Evolutionary conservation across 2,797 vertebrate species (phyloP), one percentile per base, ranked within the genome.

Genomic region (Coendou prehensilis): DNA sequence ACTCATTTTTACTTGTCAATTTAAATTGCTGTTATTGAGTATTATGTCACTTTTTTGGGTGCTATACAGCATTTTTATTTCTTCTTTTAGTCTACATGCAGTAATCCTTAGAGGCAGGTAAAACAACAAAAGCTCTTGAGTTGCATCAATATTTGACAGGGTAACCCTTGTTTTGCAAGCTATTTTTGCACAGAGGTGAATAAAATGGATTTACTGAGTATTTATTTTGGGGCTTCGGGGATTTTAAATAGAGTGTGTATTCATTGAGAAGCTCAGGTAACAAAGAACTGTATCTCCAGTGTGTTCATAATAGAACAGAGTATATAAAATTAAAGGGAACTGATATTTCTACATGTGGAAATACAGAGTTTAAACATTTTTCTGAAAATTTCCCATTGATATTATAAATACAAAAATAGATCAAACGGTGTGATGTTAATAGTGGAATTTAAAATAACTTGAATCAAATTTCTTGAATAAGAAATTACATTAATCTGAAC

Each of bases 221-320:
- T 97, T 92, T 96, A 92, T 86, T 95, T 97, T 50, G 13, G 61
- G 30, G 82, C 91, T 94, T 13, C 69, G 23, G 83, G 52, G 23
- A 93, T 86, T 83, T 89, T 86, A 84, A 93, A 83, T 90, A 91
- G 96, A 96, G 75, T 80, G 28, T 81, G 87, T 95, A 94, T 94
- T 89, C 26, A 75, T 85, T 89, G n/a, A 17, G 91, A 84, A 91
- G 22, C 15, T 54, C 17, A 47, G 59, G 23, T 33, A 87, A 93
- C 93, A 61, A 23, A 89, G 28, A 89, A 52, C 37, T 86, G 2
- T 3, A 52, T 94, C 85, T 91, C 18, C n/a, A 89, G 11, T 41
- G 10, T 59, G 15, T 80, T 78, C 67, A 64, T 88, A 47, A 13
- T 41, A 28, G 0, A 87, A 45, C 26, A 95, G 17, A 93, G 4